Base-by-base conservation (phyloP, 2,888 invertebrate species). In the Harpagoxenus sublaevis region DNA sequence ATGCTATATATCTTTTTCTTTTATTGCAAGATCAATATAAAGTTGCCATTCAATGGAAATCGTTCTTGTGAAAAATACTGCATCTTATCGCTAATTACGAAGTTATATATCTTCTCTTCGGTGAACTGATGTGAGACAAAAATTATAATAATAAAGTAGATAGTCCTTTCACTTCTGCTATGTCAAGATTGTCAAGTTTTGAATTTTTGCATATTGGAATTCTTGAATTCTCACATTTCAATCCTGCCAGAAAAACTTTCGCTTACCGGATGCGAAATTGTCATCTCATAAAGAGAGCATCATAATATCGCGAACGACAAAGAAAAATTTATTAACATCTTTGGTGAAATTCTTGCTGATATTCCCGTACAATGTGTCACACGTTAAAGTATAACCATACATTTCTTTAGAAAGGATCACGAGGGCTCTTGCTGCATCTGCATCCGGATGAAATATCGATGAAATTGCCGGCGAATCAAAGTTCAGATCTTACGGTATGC, bases 291-390 rank as follows among this genome's bases (percentile, higher is more conserved):
- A 45, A 68, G 2, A 45, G 9, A 0, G 9, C 1, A 28, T n/a
- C 6, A 4, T 78, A 65, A 74, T 70, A 35, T 5, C 48, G 15
- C n/a, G 5, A 31, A 45, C 23, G 15, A 48, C 68, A 48, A 57
- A 82, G 12, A 62, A 82, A 28, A 82, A 74, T 74, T 31, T 6
- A 53, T 3, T 57, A 83, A 84, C 15, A 35, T 3, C 3, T 55
- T 23, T 51, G 18, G 39, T 15, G 42, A 42, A 55, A 55, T 35
- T 51, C 23, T 79, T 66, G 57, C 60, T 86, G 62, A 53, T 79
- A 86, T 89, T 88, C 77, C 81, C 81, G 28, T 39, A 63, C 42
- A 75, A 83, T 89, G 73, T 86, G 68, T 89, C 85, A 88, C 63
- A 18, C 15, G 53, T 55, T 31, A 68, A 8, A 63, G 65, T 75